Conservation (phyloP, 2,113 vertebrate genomes). For the Eira barbara region DNA sequence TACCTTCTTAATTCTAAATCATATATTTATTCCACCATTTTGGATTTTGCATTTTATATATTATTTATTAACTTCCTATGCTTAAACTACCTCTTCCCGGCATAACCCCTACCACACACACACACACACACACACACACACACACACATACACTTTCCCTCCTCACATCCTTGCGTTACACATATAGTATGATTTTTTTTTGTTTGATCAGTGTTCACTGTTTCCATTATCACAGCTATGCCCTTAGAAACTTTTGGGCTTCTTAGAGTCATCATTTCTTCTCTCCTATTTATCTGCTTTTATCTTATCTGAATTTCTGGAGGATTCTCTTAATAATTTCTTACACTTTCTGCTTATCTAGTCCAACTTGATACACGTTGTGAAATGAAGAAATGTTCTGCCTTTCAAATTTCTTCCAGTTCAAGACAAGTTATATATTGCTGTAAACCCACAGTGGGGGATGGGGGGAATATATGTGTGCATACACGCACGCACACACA, state of each 20-base stretch:
- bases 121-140: background rate
- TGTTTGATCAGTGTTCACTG: background rate
- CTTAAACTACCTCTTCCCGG: background rate
- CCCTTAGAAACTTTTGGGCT: background rate
- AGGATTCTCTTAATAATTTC: background rate
- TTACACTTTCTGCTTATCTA: background rate
- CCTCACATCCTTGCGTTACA: background rate
- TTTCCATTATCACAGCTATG: background rate
- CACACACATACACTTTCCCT: background rate
- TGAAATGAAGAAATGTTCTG: constrained; percentile 10
- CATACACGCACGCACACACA: rapidly evolving
- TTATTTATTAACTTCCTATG: background rate
- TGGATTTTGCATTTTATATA: background rate
- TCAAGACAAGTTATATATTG: background rate
- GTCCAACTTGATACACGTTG: background rate
- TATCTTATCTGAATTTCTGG: background rate
- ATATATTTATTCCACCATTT: background rate
- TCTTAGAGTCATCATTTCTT: background rate
- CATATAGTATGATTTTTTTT: background rate
- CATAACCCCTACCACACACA: background rate
- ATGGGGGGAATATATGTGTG: background rate
- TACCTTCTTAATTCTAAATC: constrained; percentile 9
- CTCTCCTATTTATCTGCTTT: background rate
- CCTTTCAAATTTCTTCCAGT: background rate
- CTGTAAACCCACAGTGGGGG: background rate